Evolutionary conservation across 2,113 vertebrate species (phyloP), one percentile per base, ranked within the genome.

Genomic region (Tenebrosternarchus preto): DNA sequence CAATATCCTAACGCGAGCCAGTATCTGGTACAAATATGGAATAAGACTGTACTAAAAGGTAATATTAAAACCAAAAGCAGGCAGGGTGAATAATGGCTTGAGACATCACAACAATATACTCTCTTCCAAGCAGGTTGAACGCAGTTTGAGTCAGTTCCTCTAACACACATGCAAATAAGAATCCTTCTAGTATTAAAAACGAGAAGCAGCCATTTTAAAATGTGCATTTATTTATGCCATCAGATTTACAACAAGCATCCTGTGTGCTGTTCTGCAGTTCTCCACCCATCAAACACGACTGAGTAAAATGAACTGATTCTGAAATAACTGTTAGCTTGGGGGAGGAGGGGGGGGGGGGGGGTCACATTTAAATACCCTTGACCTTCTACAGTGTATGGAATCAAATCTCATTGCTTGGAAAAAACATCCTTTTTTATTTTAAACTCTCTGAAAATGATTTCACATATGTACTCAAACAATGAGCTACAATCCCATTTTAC

Each of bases 171-270:
- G 27, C 29, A 66, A 1, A n/a, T n/a, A n/a, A n/a, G n/a, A n/a
- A n/a, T n/a, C n/a, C n/a, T n/a, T n/a, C n/a, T n/a, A n/a, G n/a
- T n/a, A n/a, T n/a, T n/a, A n/a, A 31, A 6, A 60, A 5, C 24
- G 1, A 73, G 53, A 19, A 59, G 12, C 8, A 11, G 8, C 15
- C 60, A 29, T 16, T 67, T 77, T 53, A 57, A 77, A 80, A 73
- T 68, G 6, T 66, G 31, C 24, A 76, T 80, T 76, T 82, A 77
- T 85, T 80, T 80, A 39, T 12, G 19, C 31, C 11, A 22, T 39
- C 64, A 68, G 31, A 66, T 20, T 33, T 63, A 63, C 27, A 68
- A 68, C 31, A 68, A 33, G 2, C 31, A 39, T 68, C 64, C 39
- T 50, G 43, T 11, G 11, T 50, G 11, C 43, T 50, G 43, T 50